Evolutionary conservation across 2,797 vertebrate genomes (phyloP).

Genomic region (Macropus fuliginosus): DNA sequence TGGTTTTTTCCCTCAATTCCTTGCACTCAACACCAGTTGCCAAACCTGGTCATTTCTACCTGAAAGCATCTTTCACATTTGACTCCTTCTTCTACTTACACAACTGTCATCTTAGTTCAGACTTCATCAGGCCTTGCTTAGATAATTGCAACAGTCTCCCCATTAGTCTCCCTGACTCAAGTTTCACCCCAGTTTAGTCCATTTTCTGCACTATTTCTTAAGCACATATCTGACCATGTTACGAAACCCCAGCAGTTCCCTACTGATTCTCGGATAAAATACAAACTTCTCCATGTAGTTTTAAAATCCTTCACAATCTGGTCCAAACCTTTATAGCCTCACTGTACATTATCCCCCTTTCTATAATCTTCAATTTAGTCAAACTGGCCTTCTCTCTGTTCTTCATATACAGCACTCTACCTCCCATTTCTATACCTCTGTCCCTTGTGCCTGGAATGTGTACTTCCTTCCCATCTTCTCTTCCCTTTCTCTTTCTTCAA

Average conservation of each 20-base stretch:
- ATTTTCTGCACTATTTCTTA: neutral
- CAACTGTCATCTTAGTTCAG: neutral
- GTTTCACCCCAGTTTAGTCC: neutral
- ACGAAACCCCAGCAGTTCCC: neutral
- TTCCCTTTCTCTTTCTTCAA: neutral
- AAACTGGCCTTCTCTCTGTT: neutral
- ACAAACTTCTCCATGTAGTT: neutral
- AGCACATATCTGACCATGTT: neutral
- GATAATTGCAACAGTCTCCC: neutral
- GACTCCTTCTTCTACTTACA: neutral
- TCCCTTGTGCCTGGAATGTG: neutral
- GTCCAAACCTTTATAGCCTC: neutral
- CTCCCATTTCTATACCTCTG: neutral
- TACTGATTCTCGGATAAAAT: neutral
- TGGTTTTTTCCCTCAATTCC: neutral
- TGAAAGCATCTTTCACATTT: neutral
- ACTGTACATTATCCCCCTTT: neutral
- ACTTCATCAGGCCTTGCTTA: neutral
- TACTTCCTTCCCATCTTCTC: neutral
- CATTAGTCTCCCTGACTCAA: neutral
- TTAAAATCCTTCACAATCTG: neutral
- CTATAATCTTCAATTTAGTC: neutral
- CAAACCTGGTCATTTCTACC: neutral
- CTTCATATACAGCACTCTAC: neutral
- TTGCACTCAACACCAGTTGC: neutral